Percentiles rank a stretch among this genome's conserved stretches.
Conservation (phyloP, 2,888 invertebrate genomes). For the Dysmachus trigonus region DNA sequence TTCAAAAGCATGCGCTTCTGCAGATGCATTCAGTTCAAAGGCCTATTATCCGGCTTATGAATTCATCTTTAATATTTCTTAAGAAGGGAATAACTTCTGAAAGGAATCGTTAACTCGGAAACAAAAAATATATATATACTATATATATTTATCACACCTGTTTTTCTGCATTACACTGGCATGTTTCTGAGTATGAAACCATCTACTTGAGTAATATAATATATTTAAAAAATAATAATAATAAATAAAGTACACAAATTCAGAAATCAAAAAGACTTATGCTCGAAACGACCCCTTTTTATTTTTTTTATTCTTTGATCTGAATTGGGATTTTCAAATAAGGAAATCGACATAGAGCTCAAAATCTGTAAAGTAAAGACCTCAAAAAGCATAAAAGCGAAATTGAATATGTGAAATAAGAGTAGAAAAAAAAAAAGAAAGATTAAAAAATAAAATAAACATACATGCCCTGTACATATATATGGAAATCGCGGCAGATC, state of each 20-base stretch:
- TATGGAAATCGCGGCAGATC: conserved; percentile 5
- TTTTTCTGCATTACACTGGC: no score
- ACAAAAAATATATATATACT: neutral
- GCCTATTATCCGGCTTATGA: neutral
- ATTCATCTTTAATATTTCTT: neutral
- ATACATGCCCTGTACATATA: neutral
- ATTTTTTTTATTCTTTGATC: no score
- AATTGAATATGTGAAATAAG: neutral
- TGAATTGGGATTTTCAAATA: no score
- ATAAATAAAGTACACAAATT: no score
- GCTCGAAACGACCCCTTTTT: no score
- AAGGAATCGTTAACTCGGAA: neutral
- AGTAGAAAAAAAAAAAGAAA: neutral
- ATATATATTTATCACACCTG: neutral
- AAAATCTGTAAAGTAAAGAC: neutral
- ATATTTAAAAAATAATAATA: no score
- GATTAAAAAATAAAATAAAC: neutral
- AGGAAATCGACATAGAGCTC: neutral
- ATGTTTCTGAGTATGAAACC: no score
- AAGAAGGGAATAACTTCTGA: neutral
- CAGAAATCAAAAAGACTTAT: no score
- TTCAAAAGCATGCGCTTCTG: neutral
- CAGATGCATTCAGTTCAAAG: neutral
- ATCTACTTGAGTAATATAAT: no score
- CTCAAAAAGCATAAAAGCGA: neutral